A percentile compares a stretch with the other conserved stretches of the same genome.
These are phyloP conservation scores for Macaria liturata DNA, from an alignment of 2,888 invertebrate species.

Conservation along the genomic window DNA sequence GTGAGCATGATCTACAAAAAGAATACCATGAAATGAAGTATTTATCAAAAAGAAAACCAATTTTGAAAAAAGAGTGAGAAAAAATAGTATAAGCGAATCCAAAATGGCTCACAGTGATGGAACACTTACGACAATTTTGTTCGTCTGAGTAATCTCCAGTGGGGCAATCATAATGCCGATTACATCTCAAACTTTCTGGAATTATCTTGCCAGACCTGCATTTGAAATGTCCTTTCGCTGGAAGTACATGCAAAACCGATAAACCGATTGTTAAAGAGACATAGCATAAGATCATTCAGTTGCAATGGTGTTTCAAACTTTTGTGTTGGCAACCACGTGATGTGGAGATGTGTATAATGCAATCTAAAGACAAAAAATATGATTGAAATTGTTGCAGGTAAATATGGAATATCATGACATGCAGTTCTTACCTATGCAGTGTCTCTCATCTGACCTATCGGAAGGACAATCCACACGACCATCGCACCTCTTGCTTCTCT, in stretches of 20 bases:
- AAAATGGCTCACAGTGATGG: constrained; percentile 34
- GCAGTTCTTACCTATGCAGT: constrained; percentile 82
- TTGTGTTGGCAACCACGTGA: constrained; percentile 6
- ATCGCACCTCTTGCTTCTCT: constrained; percentile 84
- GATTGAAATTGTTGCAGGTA: no score
- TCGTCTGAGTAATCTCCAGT: constrained; percentile 88
- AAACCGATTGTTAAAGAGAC: constrained; percentile 6
- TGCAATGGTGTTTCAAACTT: constrained; percentile 1
- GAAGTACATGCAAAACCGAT: constrained; percentile 60
- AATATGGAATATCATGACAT: constrained; percentile 2
- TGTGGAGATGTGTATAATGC: constrained; percentile 16
- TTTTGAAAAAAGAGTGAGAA: constrained; percentile 20
- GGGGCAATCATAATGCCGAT: constrained; percentile 86
- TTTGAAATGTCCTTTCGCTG: constrained; percentile 78
- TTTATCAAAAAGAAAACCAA: constrained; percentile 21
- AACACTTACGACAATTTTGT: constrained; percentile 89
- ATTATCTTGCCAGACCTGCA: constrained; percentile 87
- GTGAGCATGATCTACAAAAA: constrained; percentile 7
- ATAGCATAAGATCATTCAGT: background rate
- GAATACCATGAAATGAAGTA: background rate
- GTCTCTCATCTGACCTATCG: constrained; percentile 88
- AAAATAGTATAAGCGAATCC: constrained; percentile 28
- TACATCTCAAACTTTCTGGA: constrained; percentile 81
- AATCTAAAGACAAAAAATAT: constrained; percentile 1
- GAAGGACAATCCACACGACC: constrained; percentile 87